phyloP scores from a whole-genome alignment of 2,797 vertebrate species.

The Platalea minor region DNA sequence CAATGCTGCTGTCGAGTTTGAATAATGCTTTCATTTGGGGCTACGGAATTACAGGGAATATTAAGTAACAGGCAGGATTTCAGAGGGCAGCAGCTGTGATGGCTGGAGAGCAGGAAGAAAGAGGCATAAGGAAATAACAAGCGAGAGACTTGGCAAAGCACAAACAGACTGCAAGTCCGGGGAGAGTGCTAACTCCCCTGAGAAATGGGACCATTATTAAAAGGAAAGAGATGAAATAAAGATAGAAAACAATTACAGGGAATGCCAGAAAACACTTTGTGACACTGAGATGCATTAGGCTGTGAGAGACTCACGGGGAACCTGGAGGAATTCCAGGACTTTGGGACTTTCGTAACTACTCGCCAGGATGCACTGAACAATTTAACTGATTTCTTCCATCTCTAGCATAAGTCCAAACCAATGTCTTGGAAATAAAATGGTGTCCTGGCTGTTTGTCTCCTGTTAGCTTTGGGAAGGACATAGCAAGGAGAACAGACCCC shows the following conservation, averaged over 20 bases:
- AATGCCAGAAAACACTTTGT: not conserved
- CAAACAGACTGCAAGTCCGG: not conserved
- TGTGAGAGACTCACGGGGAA: not conserved
- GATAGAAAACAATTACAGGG: conserved; percentile 19
- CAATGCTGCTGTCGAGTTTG: not conserved
- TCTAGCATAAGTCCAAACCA: not conserved
- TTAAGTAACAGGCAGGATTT: not conserved
- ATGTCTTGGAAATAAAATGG: not conserved
- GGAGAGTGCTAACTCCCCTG: not conserved
- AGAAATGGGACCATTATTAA: not conserved
- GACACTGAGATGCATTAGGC: not conserved
- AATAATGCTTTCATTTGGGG: not conserved
- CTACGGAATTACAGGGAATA: not conserved
- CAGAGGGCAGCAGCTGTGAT: conserved; percentile 22
- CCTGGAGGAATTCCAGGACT: not conserved
- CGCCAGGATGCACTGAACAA: not conserved
- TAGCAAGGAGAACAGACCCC: not conserved
- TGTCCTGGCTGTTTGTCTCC: not conserved
- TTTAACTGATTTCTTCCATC: not conserved
- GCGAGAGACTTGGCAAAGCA: not conserved
- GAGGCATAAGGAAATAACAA: conserved; percentile 16
- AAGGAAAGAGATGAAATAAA: conserved; percentile 8
- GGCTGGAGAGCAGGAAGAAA: not conserved
- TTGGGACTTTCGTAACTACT: not conserved
- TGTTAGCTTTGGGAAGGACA: not conserved